Evolutionary conservation across 2,888 invertebrate genomes (phyloP).

Genomic region (Physocephala rufipes): DNA sequence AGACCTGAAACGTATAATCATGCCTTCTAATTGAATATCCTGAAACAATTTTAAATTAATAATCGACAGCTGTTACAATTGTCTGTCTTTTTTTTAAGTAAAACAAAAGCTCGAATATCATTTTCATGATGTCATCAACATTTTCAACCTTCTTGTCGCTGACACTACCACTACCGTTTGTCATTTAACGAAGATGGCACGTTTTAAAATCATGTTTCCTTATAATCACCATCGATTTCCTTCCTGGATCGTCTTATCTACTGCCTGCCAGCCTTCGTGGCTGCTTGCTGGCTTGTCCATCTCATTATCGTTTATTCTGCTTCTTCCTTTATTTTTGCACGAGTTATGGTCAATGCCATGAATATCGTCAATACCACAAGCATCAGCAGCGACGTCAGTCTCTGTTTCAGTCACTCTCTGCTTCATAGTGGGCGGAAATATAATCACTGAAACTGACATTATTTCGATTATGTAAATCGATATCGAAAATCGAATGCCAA

Average conservation of each 20-base stretch:
- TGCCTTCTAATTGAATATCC: background rate
- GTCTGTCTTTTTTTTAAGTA: background rate
- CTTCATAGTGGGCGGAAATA: constrained; percentile 12
- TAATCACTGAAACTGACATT: constrained; percentile 35
- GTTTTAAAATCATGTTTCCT: too few species aligned
- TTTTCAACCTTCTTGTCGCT: too few species aligned
- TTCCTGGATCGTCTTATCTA: too few species aligned
- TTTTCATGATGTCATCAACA: too few species aligned
- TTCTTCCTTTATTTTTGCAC: too few species aligned
- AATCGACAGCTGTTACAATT: background rate
- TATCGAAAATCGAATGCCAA: constrained; percentile 14
- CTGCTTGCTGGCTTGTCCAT: background rate
- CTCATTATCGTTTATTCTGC: too few species aligned
- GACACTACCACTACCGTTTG: too few species aligned
- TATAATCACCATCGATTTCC: too few species aligned
- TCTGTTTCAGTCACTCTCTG: constrained; percentile 6
- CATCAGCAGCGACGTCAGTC: background rate
- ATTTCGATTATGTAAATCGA: constrained; percentile 32
- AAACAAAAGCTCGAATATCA: too few species aligned
- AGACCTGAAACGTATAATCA: too few species aligned
- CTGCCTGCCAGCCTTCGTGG: too few species aligned
- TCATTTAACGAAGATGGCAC: too few species aligned
- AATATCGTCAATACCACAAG: constrained; percentile 5
- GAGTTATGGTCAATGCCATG: background rate
- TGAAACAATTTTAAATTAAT: constrained; percentile 1